Evolutionary conservation across 2,888 invertebrate genomes (phyloP).

Genomic region (Ephialtes manifestator): DNA sequence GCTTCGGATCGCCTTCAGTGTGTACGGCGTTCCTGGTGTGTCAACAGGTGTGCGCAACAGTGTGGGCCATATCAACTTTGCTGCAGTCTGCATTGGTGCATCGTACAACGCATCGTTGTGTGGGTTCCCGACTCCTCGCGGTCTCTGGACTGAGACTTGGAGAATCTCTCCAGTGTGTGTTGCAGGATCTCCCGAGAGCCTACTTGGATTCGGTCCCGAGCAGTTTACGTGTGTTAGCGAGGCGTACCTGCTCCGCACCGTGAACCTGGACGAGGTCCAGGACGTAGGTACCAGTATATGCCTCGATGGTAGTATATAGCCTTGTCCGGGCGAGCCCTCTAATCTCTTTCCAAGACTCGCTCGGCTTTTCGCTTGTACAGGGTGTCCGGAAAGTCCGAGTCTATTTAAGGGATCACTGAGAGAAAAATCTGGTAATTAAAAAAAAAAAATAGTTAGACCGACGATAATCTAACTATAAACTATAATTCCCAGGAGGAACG

Average conservation of each 20-base stretch:
- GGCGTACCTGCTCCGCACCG: conserved; percentile 51
- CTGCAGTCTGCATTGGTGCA: conserved; percentile 23
- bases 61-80: conserved; percentile 24
- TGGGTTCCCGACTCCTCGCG: neutral
- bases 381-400: conserved; percentile 36
- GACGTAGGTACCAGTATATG: conserved; percentile 27
- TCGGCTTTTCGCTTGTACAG: conserved; percentile 39
- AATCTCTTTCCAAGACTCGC: conserved; percentile 72
- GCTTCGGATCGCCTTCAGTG: conserved; percentile 6
- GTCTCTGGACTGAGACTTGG: neutral
- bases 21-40: conserved; percentile 25
- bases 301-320: conserved; percentile 10
- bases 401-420: too few species aligned
- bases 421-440: too few species aligned
- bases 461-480: too few species aligned
- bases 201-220: conserved; percentile 41
- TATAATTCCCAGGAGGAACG: too few species aligned
- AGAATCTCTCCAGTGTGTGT: neutral
- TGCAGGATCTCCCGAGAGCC: conserved; percentile 38
- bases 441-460: too few species aligned
- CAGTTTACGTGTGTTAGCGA: conserved; percentile 49
- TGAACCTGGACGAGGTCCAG: conserved; percentile 73
- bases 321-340: conserved; percentile 74
- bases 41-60: conserved; percentile 52
- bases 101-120: conserved; percentile 5